Evolutionary conservation across 1,140 invertebrate species (phyloP).

Genomic region (Tetragonula clypearis): DNA sequence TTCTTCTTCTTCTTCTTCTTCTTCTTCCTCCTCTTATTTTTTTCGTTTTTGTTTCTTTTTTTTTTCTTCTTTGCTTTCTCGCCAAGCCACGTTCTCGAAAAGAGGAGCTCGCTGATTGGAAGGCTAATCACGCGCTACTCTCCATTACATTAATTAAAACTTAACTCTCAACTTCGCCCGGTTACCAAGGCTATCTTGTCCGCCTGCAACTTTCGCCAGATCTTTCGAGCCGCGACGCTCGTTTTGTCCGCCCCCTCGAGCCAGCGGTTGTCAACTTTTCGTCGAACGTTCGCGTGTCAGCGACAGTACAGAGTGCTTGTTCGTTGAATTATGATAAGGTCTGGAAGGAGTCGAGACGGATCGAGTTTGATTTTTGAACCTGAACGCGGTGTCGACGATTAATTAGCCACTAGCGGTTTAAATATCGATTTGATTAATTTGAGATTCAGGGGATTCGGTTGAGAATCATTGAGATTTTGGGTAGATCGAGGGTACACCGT

Average conservation of each 20-base stretch:
- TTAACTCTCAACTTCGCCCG: slow-evolving; percentile 71
- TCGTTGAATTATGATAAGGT: not conserved
- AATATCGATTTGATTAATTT: not conserved
- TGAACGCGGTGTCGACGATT: too few relatives aligned
- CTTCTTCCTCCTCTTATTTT: too few relatives aligned
- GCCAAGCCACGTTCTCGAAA: slow-evolving; percentile 29
- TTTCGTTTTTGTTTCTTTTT: accelerated
- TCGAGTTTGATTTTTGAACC: not conserved
- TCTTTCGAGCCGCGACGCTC: not conserved
- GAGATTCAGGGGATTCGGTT: not conserved
- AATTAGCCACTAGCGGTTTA: not conserved
- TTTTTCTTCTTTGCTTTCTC: not conserved
- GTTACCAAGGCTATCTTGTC: slow-evolving; percentile 48
- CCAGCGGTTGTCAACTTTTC: slow-evolving; percentile 14
- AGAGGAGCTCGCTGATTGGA: slow-evolving; percentile 68
- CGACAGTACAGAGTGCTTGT: not conserved
- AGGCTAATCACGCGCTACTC: slow-evolving; percentile 78
- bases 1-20: too few relatives aligned
- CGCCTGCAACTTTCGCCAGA: slow-evolving; percentile 27
- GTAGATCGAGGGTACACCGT: not conserved
- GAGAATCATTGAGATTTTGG: not conserved
- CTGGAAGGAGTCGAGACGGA: too few relatives aligned
- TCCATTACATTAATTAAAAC: slow-evolving; percentile 81
- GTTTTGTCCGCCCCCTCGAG: slow-evolving; percentile 11
- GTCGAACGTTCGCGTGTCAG: slow-evolving; percentile 22